phyloP scores from a whole-genome alignment of 1,140 invertebrate species.

The Phthorimaea operculella region DNA sequence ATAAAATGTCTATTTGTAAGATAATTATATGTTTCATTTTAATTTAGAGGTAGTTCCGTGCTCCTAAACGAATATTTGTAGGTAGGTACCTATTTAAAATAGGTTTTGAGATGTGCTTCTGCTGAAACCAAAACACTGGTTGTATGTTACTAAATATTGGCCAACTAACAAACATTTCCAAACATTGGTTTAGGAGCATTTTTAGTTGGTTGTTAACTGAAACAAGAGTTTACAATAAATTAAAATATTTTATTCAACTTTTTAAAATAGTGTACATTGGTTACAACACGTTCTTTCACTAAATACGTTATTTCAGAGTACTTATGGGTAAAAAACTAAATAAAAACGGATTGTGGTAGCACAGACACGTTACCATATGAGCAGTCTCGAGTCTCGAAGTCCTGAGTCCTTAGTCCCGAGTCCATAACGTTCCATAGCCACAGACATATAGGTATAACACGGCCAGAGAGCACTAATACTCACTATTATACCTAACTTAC shows the following conservation, averaged over 20 bases:
- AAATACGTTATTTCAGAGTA: not conserved
- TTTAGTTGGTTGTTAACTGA: conserved; percentile 18
- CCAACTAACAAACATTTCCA: too few relatives aligned
- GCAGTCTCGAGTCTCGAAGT: conserved; percentile 2
- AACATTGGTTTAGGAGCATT: not conserved
- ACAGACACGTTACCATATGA: conserved; percentile 2
- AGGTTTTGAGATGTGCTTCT: too few relatives aligned
- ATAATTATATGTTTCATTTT: conserved; percentile 31
- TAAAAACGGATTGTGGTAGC: not conserved
- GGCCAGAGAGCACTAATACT: conserved; percentile 41
- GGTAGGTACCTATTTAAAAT: too few relatives aligned
- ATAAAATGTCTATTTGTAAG: conserved; percentile 62
- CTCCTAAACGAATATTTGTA: too few relatives aligned
- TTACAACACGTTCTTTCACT: not conserved
- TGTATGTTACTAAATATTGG: too few relatives aligned
- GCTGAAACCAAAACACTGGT: too few relatives aligned
- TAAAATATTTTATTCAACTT: conserved; percentile 26
- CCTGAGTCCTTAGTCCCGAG: conserved; percentile 6
- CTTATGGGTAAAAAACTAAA: not conserved
- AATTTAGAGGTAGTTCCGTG: too few relatives aligned
- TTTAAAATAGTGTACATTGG: conserved; percentile 20
- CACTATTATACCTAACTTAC: conserved; percentile 44
- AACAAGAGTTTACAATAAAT: conserved; percentile 21
- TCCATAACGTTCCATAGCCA: too few relatives aligned
- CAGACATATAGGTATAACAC: not conserved